Conservation (phyloP, 2,888 invertebrate genomes). For the Ephialtes manifestator region DNA sequence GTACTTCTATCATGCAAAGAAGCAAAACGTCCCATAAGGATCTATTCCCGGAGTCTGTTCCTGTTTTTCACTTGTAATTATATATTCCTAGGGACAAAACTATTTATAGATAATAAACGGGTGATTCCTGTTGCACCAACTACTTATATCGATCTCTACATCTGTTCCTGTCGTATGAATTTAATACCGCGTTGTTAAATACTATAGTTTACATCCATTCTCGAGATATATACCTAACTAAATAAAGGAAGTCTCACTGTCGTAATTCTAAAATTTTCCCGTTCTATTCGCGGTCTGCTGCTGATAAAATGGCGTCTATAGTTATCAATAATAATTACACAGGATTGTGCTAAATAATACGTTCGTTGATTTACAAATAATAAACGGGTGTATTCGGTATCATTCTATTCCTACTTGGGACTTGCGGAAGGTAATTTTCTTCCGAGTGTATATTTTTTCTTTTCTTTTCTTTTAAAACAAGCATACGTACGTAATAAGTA, state of each 20-base stretch:
- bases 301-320: conserved; percentile 50
- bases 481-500: too few relatives aligned
- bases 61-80: conserved; percentile 65
- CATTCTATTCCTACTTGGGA: not conserved
- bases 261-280: conserved; percentile 55
- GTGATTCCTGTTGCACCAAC: conserved; percentile 62
- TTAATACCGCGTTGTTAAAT: not conserved
- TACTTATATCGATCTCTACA: conserved; percentile 47
- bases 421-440: conserved; percentile 1
- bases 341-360: not conserved
- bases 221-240: not conserved
- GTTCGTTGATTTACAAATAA: not conserved
- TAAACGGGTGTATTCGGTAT: not conserved
- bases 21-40: conserved; percentile 21
- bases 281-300: conserved; percentile 54
- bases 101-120: conserved; percentile 66
- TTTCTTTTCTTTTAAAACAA: too few relatives aligned
- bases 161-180: conserved; percentile 16
- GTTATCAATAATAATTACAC: conserved; percentile 32
- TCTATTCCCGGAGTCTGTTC: conserved; percentile 66
- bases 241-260: not conserved
- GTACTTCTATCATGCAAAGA: conserved; percentile 3
- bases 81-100: conserved; percentile 49
- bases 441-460: not conserved
- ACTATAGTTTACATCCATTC: conserved; percentile 14